Evolutionary conservation across 2,888 invertebrate species (phyloP).

Genomic region (Xanthia icteritia): DNA sequence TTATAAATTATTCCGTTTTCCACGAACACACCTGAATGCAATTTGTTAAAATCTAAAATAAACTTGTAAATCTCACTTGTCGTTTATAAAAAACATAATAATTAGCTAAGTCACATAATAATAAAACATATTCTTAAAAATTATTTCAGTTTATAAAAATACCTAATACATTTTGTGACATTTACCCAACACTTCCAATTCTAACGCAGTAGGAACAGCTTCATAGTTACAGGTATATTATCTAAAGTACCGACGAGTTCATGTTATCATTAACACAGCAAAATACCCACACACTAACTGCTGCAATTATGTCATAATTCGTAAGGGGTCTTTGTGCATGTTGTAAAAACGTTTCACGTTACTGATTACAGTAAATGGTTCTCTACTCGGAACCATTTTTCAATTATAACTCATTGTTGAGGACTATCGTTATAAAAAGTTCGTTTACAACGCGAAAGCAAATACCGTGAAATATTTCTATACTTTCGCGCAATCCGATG

Average conservation of each 20-base stretch:
- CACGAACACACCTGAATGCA: slow-evolving; percentile 57
- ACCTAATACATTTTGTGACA: slow-evolving; percentile 73
- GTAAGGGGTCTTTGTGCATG: slow-evolving; percentile 12
- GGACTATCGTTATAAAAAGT: slow-evolving; percentile 45
- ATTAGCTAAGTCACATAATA: slow-evolving; percentile 70
- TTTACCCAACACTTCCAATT: slow-evolving; percentile 54
- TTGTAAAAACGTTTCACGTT: slow-evolving; percentile 48
- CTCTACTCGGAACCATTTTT: slow-evolving; percentile 31
- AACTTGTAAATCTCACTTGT: slow-evolving; percentile 76
- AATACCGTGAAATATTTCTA: slow-evolving; percentile 41
- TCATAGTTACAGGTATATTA: not conserved
- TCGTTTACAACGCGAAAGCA: slow-evolving; percentile 15
- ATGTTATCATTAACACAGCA: slow-evolving; percentile 11
- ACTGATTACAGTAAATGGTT: slow-evolving; percentile 42
- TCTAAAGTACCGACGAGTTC: slow-evolving; percentile 19
- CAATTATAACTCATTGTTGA: slow-evolving; percentile 41
- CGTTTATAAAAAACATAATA: slow-evolving; percentile 73
- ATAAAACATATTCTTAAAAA: slow-evolving; percentile 77
- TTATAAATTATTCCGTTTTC: slow-evolving; percentile 57
- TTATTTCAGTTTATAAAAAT: slow-evolving; percentile 69
- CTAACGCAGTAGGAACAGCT: slow-evolving; percentile 20
- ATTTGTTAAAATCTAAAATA: slow-evolving; percentile 62
- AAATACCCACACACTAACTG: slow-evolving; percentile 23
- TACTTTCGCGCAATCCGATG: slow-evolving; percentile 26
- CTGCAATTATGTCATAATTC: slow-evolving; percentile 54